Base-by-base conservation (phyloP, 2,113 vertebrate species). In the Acrocephalus arundinaceus region DNA sequence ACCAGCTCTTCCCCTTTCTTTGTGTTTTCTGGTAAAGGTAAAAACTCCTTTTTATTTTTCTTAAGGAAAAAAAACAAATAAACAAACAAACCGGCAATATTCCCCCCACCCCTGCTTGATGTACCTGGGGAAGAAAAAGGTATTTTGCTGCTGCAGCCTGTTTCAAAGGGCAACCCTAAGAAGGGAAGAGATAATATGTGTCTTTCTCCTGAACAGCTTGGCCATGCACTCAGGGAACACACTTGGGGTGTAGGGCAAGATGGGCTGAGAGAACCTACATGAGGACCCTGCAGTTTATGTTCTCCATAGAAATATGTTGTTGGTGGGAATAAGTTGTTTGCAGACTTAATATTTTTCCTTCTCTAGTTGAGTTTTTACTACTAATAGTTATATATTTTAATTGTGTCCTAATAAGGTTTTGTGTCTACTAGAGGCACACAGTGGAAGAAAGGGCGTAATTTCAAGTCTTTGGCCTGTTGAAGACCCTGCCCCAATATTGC, bases 141-240 rank as follows among this genome's bases (percentile, higher is more conserved):
- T 28, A 11, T 59, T 83, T 85, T 88, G 13, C 27, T 78, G 28
- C 24, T 74, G 27, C 35, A 84, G 13, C 14, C 22, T 74, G 5
- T 31, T 92, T 70, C 49, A 70, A 39, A 41, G 52, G 7, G 13
- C 27, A 80, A 7, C 15, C 14, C 16, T 52, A 24, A 21, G 48
- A 58, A 73, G 3, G 9, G 23, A 27, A 72, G 39, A 68, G 23
- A 3, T 20, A 57, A 24, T 11, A 0, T 15, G 3, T 65, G 15
- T 6, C 23, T 77, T 80, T 83, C 21, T 82, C 19, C 33, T 74
- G 49, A 54, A 9, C 13, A 61, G 22, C 31, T 33, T 61, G 43
- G 15, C 24, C 39, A 18, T 0, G 1, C 0, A 1, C 9, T 62
- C 24, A 20, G 12, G 27, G 30, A 55, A 30, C 33, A 24, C 0